Evolutionary conservation across 1,140 invertebrate genomes (phyloP).

Genomic region (Drosophila ambigua): DNA sequence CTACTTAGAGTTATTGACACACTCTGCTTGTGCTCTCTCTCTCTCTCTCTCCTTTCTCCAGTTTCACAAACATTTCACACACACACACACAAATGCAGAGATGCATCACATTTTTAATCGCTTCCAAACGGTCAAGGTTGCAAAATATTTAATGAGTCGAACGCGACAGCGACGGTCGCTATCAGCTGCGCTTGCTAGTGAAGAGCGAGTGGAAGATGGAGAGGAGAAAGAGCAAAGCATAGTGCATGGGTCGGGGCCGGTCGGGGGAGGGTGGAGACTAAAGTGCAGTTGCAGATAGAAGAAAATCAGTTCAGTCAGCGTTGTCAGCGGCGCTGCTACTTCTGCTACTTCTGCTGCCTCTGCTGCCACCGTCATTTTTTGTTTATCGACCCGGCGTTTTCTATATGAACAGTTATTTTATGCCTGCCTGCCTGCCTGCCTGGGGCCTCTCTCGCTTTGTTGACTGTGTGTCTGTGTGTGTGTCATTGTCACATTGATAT

Average conservation of each 20-base stretch:
- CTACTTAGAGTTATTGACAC: no score
- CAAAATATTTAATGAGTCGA: constrained; percentile 82
- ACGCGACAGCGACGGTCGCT: constrained; percentile 58
- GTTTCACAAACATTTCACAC: neutral
- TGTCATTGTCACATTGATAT: constrained; percentile 20
- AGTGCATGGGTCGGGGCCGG: no score
- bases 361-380: constrained; percentile 43
- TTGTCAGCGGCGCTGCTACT: constrained; percentile 11
- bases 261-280: no score
- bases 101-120: constrained; percentile 68
- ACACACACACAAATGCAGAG: constrained; percentile 11
- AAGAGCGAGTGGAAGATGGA: no score
- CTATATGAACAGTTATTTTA: constrained; percentile 17
- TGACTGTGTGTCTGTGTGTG: constrained; percentile 6
- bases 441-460: neutral
- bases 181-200: constrained; percentile 43
- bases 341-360: neutral
- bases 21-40: no score
- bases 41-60: no score
- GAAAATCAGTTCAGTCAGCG: constrained; percentile 15
- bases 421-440: constrained; percentile 12
- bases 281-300: constrained; percentile 5
- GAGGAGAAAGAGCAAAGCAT: no score
- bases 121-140: constrained; percentile 81
- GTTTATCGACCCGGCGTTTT: constrained; percentile 65